Percentiles rank a stretch among this genome's conserved stretches.
These are phyloP conservation scores for Odocoileus virginianus DNA, from an alignment of 2,113 vertebrate genomes.

Conservation along the genomic window DNA sequence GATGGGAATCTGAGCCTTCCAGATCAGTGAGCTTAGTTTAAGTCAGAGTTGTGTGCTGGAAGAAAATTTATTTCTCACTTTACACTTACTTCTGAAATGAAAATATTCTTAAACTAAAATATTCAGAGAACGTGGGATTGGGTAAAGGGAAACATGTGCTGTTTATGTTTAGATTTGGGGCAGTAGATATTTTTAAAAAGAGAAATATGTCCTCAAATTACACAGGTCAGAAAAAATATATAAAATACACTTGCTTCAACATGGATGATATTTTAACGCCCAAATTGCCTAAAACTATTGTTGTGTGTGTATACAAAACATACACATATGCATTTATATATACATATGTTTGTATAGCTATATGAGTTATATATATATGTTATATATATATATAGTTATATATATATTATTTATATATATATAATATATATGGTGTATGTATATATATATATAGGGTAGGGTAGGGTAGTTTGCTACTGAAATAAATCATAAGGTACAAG, in stretches of 20 bases:
- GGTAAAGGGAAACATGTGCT: neutral
- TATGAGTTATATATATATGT: neutral
- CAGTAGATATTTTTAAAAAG: neutral
- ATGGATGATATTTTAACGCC: neutral
- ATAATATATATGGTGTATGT: too few relatives aligned
- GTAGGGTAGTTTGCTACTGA: too few relatives aligned
- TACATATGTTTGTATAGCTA: neutral
- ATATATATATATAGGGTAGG: too few relatives aligned
- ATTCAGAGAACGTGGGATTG: neutral
- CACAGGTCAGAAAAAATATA: neutral
- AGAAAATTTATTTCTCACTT: neutral
- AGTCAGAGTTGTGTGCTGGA: neutral
- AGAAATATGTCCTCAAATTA: neutral
- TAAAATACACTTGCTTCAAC: neutral
- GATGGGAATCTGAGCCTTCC: neutral
- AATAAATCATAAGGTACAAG: too few relatives aligned
- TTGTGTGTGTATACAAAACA: neutral
- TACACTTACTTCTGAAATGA: constrained; percentile 17
- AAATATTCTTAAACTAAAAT: constrained; percentile 36
- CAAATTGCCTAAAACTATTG: neutral
- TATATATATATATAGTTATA: neutral
- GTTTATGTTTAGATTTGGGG: neutral
- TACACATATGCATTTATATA: neutral
- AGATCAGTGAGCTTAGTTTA: constrained; percentile 3
- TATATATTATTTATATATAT: neutral